Conservation (phyloP, 2,113 vertebrate species). For the Serinus canaria region DNA sequence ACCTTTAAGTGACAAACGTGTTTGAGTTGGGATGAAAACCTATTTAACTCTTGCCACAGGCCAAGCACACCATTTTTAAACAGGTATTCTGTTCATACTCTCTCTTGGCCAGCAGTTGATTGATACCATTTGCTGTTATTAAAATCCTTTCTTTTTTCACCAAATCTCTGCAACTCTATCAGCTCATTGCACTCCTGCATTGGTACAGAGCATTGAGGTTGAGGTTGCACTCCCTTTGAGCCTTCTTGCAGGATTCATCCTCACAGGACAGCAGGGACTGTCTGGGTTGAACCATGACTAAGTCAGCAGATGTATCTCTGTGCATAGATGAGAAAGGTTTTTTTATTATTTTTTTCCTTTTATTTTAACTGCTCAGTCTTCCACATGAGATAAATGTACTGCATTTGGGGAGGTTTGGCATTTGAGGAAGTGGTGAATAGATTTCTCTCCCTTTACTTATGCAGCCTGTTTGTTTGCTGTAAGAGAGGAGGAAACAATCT, state of each 20-base stretch:
- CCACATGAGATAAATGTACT: not conserved
- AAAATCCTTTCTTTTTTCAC: not conserved
- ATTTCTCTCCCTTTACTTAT: not conserved
- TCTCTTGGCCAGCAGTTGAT: not conserved
- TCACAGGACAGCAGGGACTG: rapidly evolving
- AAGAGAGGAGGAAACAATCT: not conserved
- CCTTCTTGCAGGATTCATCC: not conserved
- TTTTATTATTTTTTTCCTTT: not conserved
- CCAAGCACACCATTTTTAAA: not conserved
- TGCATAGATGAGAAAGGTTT: not conserved
- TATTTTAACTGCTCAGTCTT: not conserved
- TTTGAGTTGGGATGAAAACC: not conserved
- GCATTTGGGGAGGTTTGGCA: not conserved
- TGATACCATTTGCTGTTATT: not conserved
- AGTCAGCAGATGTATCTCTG: not conserved
- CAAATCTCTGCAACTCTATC: not conserved
- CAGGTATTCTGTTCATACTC: not conserved
- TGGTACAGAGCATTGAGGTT: too few species aligned
- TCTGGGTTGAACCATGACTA: not conserved
- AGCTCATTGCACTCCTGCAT: rapidly evolving
- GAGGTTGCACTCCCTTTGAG: not conserved
- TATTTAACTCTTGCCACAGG: not conserved
- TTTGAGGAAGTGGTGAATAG: not conserved
- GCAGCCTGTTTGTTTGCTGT: not conserved
- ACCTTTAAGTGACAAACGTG: not conserved